Base-by-base conservation (phyloP, 2,113 vertebrate genomes). In the Centropus bengalensis region DNA sequence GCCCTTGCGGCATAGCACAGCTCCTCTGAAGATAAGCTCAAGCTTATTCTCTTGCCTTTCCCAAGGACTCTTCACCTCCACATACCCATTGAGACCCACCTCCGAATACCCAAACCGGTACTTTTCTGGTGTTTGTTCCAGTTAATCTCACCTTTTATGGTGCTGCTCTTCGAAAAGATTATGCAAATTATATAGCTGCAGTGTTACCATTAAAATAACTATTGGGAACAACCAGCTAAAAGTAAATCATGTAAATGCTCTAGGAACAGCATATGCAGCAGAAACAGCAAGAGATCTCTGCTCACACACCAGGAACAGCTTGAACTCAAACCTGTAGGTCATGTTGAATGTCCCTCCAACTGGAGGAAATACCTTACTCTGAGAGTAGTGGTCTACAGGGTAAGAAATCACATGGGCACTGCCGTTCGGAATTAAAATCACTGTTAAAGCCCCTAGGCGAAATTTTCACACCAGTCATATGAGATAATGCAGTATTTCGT, bases 101-200 rank as follows among this genome's bases (percentile, higher is more conserved):
- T 70, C 52, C 60, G 81, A 68, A 93, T 69, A 80, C 3, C 19
- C 52, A 70, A 77, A 80, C 4, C 1, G 1, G 42, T 58, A 79
- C 32, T 87, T 85, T 66, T 71, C 56, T 67, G 80, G 44, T 2
- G 1, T 42, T 88, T 63, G 42, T 88, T 93, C 59, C 64, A 96
- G 68, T 51, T 67, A 30, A 44, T 82, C 63, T 88, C 79, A 88
- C 59, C 47, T 91, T 80, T 87, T 91, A 80, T 62, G 59, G 63
- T 70, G 51, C 27, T 66, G 85, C 36, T 78, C 59, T 64, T 49
- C 63, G 59, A 91, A 92, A 88, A 91, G 44, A 44, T 90, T 74
- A 86, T 81, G 76, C 44, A 91, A 94, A 88, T 91, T 44, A 89
- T 16, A 80, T 67, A 88, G 56, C 68, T 81, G 73, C 82, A 78